Evolutionary conservation across 2,888 invertebrate genomes (phyloP), one percentile per base, ranked within the genome.

Genomic region (Oligia latruncula): DNA sequence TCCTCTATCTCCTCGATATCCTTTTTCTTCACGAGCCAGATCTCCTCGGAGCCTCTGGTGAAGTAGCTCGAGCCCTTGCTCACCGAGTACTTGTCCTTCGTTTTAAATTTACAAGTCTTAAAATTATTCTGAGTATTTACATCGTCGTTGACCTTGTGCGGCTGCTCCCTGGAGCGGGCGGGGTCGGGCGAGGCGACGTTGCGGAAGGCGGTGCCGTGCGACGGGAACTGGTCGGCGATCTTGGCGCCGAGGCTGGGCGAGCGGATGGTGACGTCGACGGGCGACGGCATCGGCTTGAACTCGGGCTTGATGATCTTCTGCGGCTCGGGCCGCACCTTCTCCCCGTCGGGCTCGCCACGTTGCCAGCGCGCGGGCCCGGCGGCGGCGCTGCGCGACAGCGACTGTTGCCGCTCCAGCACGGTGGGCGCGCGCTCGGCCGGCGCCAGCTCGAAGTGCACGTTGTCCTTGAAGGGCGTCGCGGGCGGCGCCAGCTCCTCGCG

Each of bases 1-100:
- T 96, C 96, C 84, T 97, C 97, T 46, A 97, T 96, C 88, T 96
- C 97, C 73, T 97, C 96, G 2, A 97, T 97, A 68, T 97, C 97
- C 86, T 96, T 97, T 90, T 97, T 97, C 90, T 97, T 97, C n/a
- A 97, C 97, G 65, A 97, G 92, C 97, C 97, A 97, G 67, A 97
- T 97, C 88, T 97, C 97, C 80, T 97, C 97, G 0, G 97, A 95
- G 23, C 97, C 97, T 70, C 97, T 91, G 2, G 96, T 96, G 91
- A 96, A 96, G 90, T 96, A 97, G 82, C 96, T 96, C 46, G 96
- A 96, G 0, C 96, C 96, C 84, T 96, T 96, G 87, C 95, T 95
- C 43, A 96, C 95, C 29, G 95, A 95, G 81, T 95, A 94, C 87
- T 95, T 95, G 82, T 96, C 95, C 82, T 95, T 95, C 68, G 90